Conservation (phyloP, 2,113 vertebrate genomes). For the Eudyptes chrysolophus region DNA sequence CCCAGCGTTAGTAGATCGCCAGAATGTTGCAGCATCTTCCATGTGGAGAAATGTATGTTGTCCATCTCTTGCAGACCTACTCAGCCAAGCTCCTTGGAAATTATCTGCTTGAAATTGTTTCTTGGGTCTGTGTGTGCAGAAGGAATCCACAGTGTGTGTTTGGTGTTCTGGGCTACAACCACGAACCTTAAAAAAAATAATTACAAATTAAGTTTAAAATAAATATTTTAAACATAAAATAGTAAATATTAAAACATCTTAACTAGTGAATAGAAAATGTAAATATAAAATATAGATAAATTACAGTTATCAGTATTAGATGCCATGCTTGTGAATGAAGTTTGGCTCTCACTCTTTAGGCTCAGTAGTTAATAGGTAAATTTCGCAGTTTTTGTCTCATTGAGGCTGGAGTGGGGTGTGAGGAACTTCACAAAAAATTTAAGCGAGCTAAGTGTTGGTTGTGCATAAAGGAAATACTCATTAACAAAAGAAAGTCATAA, state of each 20-base stretch:
- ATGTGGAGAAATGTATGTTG: background rate
- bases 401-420: background rate
- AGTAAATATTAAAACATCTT: background rate
- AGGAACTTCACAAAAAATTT: background rate
- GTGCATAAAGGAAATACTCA: background rate
- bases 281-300: background rate
- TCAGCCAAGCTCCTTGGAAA: background rate
- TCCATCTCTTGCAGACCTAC: background rate
- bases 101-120: background rate
- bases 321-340: background rate
- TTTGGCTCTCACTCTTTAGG: background rate
- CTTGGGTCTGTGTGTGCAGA: background rate
- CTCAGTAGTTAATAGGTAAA: background rate
- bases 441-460: background rate
- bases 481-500: background rate
- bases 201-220: background rate
- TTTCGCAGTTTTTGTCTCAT: background rate
- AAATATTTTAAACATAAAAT: background rate
- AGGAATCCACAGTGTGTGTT: background rate
- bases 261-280: background rate
- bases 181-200: background rate
- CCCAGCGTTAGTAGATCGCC: accelerated
- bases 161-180: background rate
- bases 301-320: background rate
- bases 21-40: background rate